Evolutionary conservation across 2,797 vertebrate genomes (phyloP).

Genomic region (Podarcis siculus): DNA sequence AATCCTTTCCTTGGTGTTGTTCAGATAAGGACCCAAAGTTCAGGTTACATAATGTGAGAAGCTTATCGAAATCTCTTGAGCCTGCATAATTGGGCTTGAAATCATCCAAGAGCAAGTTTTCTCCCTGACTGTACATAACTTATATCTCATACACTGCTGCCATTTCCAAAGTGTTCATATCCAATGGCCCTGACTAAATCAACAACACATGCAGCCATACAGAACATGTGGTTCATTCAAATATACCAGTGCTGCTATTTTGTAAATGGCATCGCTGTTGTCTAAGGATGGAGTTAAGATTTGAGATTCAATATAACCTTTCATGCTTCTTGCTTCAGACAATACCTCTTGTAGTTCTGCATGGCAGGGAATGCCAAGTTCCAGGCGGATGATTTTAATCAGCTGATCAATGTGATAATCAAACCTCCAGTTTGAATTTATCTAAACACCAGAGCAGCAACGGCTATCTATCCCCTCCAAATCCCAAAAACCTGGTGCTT

Average conservation of each 20-base stretch:
- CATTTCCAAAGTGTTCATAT: slow-evolving; percentile 60
- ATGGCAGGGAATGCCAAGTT: slow-evolving; percentile 44
- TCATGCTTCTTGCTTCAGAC: slow-evolving; percentile 48
- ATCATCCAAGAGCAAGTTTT: slow-evolving; percentile 55
- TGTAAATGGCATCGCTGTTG: slow-evolving; percentile 28
- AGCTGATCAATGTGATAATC: slow-evolving; percentile 41
- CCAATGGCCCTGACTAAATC: slow-evolving; percentile 20
- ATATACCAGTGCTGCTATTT: slow-evolving; percentile 28
- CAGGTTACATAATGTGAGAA: slow-evolving; percentile 53
- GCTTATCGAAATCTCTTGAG: slow-evolving; percentile 50
- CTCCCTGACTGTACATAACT: slow-evolving; percentile 26
- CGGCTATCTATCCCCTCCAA: not conserved
- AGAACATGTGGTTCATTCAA: slow-evolving; percentile 24
- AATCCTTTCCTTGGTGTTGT: slow-evolving; percentile 49
- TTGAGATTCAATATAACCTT: slow-evolving; percentile 42
- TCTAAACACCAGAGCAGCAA: slow-evolving; percentile 34
- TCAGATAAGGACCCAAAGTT: slow-evolving; percentile 66
- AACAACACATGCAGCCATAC: slow-evolving; percentile 30
- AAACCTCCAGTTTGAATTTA: slow-evolving; percentile 47
- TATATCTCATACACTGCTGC: slow-evolving; percentile 22
- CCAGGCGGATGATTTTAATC: slow-evolving; percentile 58
- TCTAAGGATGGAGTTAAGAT: slow-evolving; percentile 41
- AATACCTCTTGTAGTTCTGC: slow-evolving; percentile 36
- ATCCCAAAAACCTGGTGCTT: slow-evolving; percentile 1
- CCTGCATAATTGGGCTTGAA: slow-evolving; percentile 61